Base-by-base conservation (phyloP, 2,113 vertebrate species). In the Notothenia rossii region DNA sequence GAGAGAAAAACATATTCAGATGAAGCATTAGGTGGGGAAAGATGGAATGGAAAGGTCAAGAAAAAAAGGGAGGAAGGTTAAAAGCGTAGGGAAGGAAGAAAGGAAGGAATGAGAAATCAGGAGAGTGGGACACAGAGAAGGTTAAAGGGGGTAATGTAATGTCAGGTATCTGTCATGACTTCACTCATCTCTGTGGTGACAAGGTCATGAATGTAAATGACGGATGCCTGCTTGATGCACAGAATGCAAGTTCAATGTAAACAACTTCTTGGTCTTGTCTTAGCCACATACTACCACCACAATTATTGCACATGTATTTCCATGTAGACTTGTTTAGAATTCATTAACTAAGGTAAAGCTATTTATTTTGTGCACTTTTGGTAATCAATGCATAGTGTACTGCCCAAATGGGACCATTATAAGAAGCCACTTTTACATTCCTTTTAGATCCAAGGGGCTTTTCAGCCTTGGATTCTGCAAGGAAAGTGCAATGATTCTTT, bases 171-270 rank as follows among this genome's bases (percentile, higher is more conserved):
- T 91, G 90, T 91, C 93, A 89, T 87, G 91, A 86, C 89, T 91
- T 89, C 86, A 89, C 89, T 92, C 86, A 84, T 92, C 90, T 88
- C 50, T 40, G 46, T 75, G 63, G 62, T 88, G 90, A 90, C 92
- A 94, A 93, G 92, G 91, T 93, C 89, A 78, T 81, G 85, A 81
- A 92, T 93, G 89, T 90, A 91, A 92, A 91, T 91, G 91, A 86
- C 90, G 89, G 85, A 72, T 80, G 86, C 25, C 71, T 68, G 54
- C 81, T 66, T 72, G 79, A 91, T 88, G 84, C 72, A 87, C 66
- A 84, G 68, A 78, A 77, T 79, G 58, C 63, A 84, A 68, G 72
- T 86, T 60, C 55, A 77, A 88, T 88, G 81, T 72, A 88, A 82
- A 85, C 84, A 84, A 68, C 61, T 56, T 75, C 45, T 88, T 29